Evolutionary conservation across 2,797 vertebrate genomes (phyloP).

Genomic region (Gadopsis marmoratus): DNA sequence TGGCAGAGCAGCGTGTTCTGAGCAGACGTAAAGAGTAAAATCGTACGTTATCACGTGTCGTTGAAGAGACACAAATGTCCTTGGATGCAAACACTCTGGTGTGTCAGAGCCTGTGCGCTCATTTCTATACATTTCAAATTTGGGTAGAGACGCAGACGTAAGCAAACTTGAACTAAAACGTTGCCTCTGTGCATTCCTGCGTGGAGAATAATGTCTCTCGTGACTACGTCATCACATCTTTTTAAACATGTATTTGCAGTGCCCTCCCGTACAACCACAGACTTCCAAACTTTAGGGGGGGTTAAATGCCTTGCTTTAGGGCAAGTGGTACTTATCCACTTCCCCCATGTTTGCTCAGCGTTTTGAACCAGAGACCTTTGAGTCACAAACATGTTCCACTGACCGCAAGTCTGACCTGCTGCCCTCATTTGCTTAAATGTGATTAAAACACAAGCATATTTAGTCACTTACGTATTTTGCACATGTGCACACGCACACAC

Average conservation of each 20-base stretch:
- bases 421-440: slow-evolving; percentile 3
- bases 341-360: background rate
- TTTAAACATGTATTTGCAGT: slow-evolving; percentile 1
- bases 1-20: background rate
- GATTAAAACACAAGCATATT: slow-evolving; percentile 16
- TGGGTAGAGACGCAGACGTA: background rate
- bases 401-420: slow-evolving; percentile 12
- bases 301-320: background rate
- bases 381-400: background rate
- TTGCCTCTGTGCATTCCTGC: background rate
- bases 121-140: background rate
- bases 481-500: background rate
- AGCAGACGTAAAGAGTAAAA: background rate
- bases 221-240: background rate
- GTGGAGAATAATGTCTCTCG: background rate
- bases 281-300: background rate
- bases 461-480: background rate
- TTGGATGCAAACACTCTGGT: background rate
- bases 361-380: background rate
- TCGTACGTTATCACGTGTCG: background rate
- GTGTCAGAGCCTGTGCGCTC: background rate
- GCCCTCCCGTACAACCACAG: background rate
- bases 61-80: background rate
- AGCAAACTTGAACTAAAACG: background rate
- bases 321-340: background rate